Conservation (phyloP, 1,140 invertebrate genomes). For the Trissolcus basalis region DNA sequence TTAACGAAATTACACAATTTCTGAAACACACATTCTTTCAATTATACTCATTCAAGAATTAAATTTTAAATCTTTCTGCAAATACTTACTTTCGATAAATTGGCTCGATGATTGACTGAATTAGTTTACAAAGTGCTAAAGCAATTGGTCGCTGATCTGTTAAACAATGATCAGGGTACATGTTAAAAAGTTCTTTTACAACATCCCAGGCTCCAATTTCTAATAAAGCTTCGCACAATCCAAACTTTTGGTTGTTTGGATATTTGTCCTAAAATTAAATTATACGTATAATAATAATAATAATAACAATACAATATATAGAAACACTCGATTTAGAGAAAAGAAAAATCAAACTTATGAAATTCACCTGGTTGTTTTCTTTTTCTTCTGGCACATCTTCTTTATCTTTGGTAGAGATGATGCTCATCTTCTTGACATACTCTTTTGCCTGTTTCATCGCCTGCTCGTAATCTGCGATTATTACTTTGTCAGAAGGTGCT, state of each 20-base stretch:
- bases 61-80: no score
- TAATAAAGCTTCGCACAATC: slow-evolving; percentile 91
- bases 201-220: slow-evolving; percentile 93
- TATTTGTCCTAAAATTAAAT: slow-evolving; percentile 79
- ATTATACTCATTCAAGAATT: neutral
- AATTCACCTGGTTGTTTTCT: slow-evolving; percentile 78
- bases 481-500: slow-evolving; percentile 88
- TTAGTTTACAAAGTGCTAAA: slow-evolving; percentile 84
- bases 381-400: slow-evolving; percentile 86
- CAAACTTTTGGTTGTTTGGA: slow-evolving; percentile 93
- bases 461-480: slow-evolving; percentile 88
- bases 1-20: slow-evolving; percentile 83
- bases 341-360: slow-evolving; percentile 47
- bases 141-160: slow-evolving; percentile 88
- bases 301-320: no score
- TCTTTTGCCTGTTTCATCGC: slow-evolving; percentile 90
- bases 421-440: slow-evolving; percentile 89
- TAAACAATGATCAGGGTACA: slow-evolving; percentile 88
- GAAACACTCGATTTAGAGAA: slow-evolving; percentile 10
- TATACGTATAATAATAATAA: neutral
- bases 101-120: slow-evolving; percentile 91
- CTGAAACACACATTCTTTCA: slow-evolving; percentile 73
- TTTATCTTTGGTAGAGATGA: slow-evolving; percentile 89
- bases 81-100: slow-evolving; percentile 86
- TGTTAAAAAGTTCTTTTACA: slow-evolving; percentile 85